Evolutionary conservation across 2,797 vertebrate species (phyloP).

Genomic region (Cynodonichthys magdalenae): DNA sequence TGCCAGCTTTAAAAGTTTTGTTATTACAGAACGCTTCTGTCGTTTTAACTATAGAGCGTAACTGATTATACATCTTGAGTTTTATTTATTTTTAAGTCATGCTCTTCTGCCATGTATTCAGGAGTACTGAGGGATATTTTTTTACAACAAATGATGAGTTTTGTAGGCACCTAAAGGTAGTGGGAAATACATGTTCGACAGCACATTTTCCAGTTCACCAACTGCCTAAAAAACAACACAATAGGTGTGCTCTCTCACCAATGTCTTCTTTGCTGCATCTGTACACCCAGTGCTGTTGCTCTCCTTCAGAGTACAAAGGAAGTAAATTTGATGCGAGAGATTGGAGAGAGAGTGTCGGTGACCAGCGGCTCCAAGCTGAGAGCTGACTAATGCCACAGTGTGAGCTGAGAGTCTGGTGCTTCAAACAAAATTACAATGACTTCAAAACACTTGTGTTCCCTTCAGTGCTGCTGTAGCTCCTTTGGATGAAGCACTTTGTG

Average conservation of each 20-base stretch:
- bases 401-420: constrained; percentile 41
- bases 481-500: constrained; percentile 47
- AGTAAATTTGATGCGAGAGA: constrained; percentile 45
- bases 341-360: constrained; percentile 16
- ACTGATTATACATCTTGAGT: too few species aligned
- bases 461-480: constrained; percentile 30
- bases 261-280: constrained; percentile 11
- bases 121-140: not conserved
- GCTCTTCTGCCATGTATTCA: not conserved
- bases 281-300: constrained; percentile 14
- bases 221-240: constrained; percentile 13
- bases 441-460: constrained; percentile 43
- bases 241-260: constrained; percentile 6
- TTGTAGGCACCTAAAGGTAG: constrained; percentile 5
- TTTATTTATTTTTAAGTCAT: not conserved
- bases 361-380: constrained; percentile 32
- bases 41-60: too few species aligned
- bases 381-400: constrained; percentile 40
- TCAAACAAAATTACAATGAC: constrained; percentile 48
- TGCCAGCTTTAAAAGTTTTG: too few species aligned
- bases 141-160: not conserved
- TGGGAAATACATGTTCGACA: constrained; percentile 3
- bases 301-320: constrained; percentile 26
- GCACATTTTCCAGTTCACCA: constrained; percentile 26
- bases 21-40: too few species aligned